These are phyloP conservation scores for Pangasius macronema DNA, from an alignment of 2,797 vertebrate genomes.

Conservation along the genomic window DNA sequence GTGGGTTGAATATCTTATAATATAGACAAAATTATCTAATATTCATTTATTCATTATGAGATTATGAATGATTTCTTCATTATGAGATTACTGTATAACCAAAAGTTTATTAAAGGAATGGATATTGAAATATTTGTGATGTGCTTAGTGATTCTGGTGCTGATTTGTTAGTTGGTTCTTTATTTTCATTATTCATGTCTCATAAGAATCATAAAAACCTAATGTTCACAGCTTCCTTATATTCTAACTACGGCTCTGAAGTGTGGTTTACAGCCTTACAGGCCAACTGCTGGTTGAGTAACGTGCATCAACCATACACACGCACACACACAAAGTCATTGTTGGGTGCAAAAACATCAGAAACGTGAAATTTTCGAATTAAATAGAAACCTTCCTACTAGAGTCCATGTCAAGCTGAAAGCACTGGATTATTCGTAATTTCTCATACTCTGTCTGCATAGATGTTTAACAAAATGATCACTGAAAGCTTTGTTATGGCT, in stretches of 20 bases:
- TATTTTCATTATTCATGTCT: background rate
- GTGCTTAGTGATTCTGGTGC: background rate
- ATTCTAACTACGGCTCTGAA: background rate
- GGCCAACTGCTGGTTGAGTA: background rate
- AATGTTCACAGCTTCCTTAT: background rate
- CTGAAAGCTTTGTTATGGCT: background rate
- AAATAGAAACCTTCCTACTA: background rate
- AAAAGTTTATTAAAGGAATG: background rate
- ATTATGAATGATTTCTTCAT: background rate
- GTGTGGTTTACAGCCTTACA: background rate
- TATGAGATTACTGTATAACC: background rate
- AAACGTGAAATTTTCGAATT: background rate
- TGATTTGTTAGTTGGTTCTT: background rate
- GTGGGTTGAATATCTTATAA: background rate
- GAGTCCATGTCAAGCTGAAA: background rate
- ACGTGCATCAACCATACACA: background rate
- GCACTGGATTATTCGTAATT: background rate
- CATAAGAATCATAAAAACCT: background rate
- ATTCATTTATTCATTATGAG: background rate
- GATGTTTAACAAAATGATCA: background rate
- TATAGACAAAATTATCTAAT: background rate
- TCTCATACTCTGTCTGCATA: background rate
- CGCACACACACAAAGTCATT: no score
- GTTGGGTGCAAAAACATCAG: background rate
- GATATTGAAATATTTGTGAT: background rate